Evolutionary conservation across 2,797 vertebrate genomes (phyloP), one percentile per base, ranked within the genome.

Genomic region (Anas bernieri): DNA sequence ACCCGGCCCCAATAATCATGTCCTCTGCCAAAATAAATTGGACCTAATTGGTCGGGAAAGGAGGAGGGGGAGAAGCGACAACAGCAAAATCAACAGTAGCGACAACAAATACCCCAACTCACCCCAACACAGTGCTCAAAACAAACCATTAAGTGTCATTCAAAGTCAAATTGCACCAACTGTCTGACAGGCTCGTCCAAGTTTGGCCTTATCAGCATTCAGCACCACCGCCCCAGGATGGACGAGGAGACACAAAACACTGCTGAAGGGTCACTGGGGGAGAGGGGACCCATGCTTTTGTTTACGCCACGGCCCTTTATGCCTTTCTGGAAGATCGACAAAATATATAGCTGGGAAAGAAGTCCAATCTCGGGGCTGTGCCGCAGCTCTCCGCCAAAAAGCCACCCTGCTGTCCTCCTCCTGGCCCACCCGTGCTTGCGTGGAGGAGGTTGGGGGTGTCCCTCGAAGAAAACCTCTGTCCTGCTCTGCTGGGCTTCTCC

Each of bases 21-120:
- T 91, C 82, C 86, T 92, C 82, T 97, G 95, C 95, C 95, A 96
- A 96, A 95, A 78, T 83, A 97, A 93, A 97, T 83, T 89, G 75
- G 89, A 94, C 69, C 69, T 96, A 97, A 96, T 95, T 93, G 84
- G 84, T 37, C 92, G 84, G 96, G 91, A 96, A 94, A 93, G 50
- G 90, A 93, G 84, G 62, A 90, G 58, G 86, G 91, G 84, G 84
- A 94, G 88, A 96, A 78, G 56, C 41, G 95, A 50, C 88, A 79
- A 74, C 92, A 92, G 64, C 77, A 83, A 78, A 84, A 95, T 76
- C 70, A 88, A 31, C 92, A 93, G 43, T 58, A 95, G 77, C 70
- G 86, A 86, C 85, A 93, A 93, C 88, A 95, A 95, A 80, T 87
- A 88, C 78, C 95, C 95, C 64, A 85, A 85, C 93, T 87, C 86